Conservation (phyloP, 2,888 invertebrate species). For the Hedychridium roseum region DNA sequence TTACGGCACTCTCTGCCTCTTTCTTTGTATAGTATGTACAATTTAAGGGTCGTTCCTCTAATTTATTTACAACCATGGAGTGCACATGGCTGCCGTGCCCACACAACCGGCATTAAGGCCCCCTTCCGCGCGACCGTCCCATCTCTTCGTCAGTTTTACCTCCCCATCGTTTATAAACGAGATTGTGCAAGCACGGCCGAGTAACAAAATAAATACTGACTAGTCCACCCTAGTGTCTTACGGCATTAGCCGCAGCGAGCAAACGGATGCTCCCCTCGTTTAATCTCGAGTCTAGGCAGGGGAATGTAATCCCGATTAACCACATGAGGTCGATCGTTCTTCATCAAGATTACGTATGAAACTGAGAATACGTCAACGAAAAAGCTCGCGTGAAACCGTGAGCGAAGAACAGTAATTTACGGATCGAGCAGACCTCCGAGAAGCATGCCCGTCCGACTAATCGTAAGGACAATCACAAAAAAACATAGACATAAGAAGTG, state of each 20-base stretch:
- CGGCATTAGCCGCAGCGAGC: constrained; percentile 22
- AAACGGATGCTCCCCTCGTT: no score
- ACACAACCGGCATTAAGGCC: constrained; percentile 39
- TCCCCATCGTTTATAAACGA: constrained; percentile 10
- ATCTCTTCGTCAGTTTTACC: background rate
- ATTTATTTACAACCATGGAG: constrained; percentile 43
- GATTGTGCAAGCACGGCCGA: constrained; percentile 37
- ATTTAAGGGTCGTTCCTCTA: constrained; percentile 28
- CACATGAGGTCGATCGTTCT: no score
- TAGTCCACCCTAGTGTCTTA: constrained; percentile 45
- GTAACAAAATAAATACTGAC: constrained; percentile 55
- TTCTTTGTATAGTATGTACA: constrained; percentile 33
- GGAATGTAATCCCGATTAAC: no score
- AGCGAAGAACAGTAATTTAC: no score
- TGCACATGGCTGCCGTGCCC: constrained; percentile 33
- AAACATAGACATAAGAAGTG: background rate
- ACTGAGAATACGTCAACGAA: no score
- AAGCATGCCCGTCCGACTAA: no score
- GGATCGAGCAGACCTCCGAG: no score
- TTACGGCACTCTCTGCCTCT: constrained; percentile 11
- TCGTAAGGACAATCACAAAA: no score
- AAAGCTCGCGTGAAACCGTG: no score
- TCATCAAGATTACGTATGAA: no score
- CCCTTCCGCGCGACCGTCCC: constrained; percentile 5
- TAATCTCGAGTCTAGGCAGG: no score